Evolutionary conservation across 2,113 vertebrate species (phyloP), one percentile per base, ranked within the genome.

Genomic region (Mastomys natalensis): DNA sequence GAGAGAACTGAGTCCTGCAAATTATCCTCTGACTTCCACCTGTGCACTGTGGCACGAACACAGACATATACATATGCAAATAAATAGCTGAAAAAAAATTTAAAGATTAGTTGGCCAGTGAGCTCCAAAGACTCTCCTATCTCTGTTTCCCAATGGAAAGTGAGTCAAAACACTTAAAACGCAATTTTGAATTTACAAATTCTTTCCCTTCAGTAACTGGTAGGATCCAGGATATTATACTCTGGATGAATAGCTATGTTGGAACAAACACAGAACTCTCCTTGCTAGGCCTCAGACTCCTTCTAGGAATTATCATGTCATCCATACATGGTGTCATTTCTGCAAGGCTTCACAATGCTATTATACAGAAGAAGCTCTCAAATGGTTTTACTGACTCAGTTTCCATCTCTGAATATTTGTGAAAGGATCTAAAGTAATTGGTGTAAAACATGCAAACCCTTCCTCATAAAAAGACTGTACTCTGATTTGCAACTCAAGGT

Each of bases 161-260:
- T 45, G 94, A 92, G 76, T 31, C 89, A 95, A 87, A 95, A 94
- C 12, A 45, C 51, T 95, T 72, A 85, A 64, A 34, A 43, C n/a
- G 43, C 43, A 77, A 85, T 96, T 97, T 93, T 90, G 94, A 84
- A 81, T 66, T 95, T 91, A 95, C 15, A 43, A 89, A 91, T 73
- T 94, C 24, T 84, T 80, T 40, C 88, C 77, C 96, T 66, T 95
- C 34, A 96, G 74, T 11, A 91, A 37, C 15, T 91, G 88, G n/a
- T 81, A 93, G 40, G 24, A 16, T 80, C 51, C 76, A 73, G 31
- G n/a, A 94, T 66, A 84, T 37, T 24, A 72, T 66, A 95, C 51
- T 87, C 76, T 66, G 16, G 24, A 94, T 89, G 58, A 96, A 62
- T 45, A 92, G 80, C 24, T 55, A 82, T 89, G 45, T 87, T 77